These are phyloP conservation scores for Himalopsyche kuldschensis DNA, from an alignment of 2,888 invertebrate species.

Conservation along the genomic window DNA sequence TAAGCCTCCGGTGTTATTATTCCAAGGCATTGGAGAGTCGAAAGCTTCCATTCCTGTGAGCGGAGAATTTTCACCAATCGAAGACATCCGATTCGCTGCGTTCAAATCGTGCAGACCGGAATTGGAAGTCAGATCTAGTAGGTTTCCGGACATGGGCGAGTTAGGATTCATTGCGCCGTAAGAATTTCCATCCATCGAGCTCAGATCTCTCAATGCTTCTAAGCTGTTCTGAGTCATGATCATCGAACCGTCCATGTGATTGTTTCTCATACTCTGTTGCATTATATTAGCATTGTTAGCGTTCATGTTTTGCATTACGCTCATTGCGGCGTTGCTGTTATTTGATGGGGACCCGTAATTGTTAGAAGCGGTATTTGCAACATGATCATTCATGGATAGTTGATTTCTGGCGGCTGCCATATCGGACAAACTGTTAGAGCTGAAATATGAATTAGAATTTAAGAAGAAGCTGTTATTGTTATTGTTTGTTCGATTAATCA, in stretches of 20 bases:
- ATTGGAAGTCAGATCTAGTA: slow-evolving; percentile 13
- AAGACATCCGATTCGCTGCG: background rate
- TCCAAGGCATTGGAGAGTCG: slow-evolving; percentile 32
- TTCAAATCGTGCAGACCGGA: slow-evolving; percentile 18
- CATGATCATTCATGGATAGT: slow-evolving; percentile 1
- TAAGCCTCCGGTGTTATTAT: slow-evolving; percentile 13
- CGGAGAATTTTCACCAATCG: background rate
- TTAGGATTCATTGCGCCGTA: slow-evolving; percentile 14
- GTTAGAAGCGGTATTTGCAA: background rate
- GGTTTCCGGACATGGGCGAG: slow-evolving; percentile 8
- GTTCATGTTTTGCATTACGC: background rate
- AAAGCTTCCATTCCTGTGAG: slow-evolving; percentile 30
- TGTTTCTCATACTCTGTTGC: slow-evolving; percentile 6
- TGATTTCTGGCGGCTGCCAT: slow-evolving; percentile 3
- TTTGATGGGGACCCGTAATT: slow-evolving; percentile 13
- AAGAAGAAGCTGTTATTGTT: slow-evolving; percentile 40
- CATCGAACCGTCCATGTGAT: background rate
- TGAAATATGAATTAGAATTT: slow-evolving; percentile 28
- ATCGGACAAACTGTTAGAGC: slow-evolving; percentile 17
- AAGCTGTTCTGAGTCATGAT: background rate
- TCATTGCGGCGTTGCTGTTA: background rate
- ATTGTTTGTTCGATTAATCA: slow-evolving; percentile 9
- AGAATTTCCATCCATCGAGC: slow-evolving; percentile 4
- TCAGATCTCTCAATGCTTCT: slow-evolving; percentile 1
- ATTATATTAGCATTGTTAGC: background rate